phyloP scores from a whole-genome alignment of 2,888 invertebrate species.

The Scrobipalpa atriplicella region DNA sequence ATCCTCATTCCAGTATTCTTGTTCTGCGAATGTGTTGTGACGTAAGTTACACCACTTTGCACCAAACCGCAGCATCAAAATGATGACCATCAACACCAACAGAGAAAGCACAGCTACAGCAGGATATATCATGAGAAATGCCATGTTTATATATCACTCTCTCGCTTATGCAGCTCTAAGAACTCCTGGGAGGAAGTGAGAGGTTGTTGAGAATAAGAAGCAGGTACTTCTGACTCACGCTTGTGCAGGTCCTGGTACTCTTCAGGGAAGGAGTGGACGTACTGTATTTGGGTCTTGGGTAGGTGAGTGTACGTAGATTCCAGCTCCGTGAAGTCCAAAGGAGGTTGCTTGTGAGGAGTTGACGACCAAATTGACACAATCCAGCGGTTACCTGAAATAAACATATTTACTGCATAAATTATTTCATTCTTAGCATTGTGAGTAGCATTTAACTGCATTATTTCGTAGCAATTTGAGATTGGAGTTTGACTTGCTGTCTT shows the following conservation, averaged over 20 bases:
- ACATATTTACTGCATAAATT: not conserved
- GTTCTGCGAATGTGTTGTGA: constrained; percentile 85
- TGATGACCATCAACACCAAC: constrained; percentile 88
- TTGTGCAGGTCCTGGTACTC: constrained; percentile 53
- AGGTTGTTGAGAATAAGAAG: constrained; percentile 67
- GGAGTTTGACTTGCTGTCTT: too few species aligned
- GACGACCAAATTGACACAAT: constrained; percentile 92
- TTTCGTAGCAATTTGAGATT: too few species aligned
- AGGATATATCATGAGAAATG: constrained; percentile 90
- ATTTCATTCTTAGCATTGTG: too few species aligned
- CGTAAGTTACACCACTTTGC: constrained; percentile 87
- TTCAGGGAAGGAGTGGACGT: constrained; percentile 55
- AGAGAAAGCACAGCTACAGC: constrained; percentile 88
- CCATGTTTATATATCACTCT: constrained; percentile 91
- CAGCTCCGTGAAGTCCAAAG: constrained; percentile 90
- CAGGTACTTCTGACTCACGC: constrained; percentile 48
- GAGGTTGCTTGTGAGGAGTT: constrained; percentile 91
- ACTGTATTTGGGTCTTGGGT: constrained; percentile 51
- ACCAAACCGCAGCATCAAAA: constrained; percentile 89
- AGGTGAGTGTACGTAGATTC: constrained; percentile 68
- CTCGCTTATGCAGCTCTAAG: constrained; percentile 88
- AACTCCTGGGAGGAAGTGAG: constrained; percentile 77
- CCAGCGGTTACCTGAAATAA: constrained; percentile 89
- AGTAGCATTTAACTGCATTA: too few species aligned
- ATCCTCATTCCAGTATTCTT: constrained; percentile 85